These are phyloP conservation scores for Campylomormyrus tamandua DNA, from an alignment of 2,113 vertebrate species.

Conservation along the genomic window DNA sequence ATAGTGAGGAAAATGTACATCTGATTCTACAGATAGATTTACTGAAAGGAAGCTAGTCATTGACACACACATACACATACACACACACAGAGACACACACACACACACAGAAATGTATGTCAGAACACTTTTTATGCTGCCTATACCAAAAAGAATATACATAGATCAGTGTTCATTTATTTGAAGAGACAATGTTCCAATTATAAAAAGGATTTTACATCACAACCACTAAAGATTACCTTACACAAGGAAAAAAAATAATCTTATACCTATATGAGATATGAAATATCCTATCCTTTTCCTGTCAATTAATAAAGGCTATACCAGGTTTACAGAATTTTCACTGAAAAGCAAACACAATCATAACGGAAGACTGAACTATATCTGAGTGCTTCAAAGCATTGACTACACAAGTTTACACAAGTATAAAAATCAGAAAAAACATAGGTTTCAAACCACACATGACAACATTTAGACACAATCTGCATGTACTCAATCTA, in stretches of 20 bases:
- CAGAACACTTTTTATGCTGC: not conserved
- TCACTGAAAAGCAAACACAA: not conserved
- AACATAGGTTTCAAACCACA: not conserved
- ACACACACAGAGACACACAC: not conserved
- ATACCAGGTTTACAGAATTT: not conserved
- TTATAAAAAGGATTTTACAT: not conserved
- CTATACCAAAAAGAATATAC: not conserved
- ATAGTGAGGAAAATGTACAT: constrained; percentile 53
- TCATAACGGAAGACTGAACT: not conserved
- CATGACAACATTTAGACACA: not conserved
- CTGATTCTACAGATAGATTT: constrained; percentile 53
- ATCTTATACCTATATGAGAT: not conserved
- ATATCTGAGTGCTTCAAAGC: not conserved
- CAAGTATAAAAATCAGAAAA: not conserved
- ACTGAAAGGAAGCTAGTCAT: constrained; percentile 46
- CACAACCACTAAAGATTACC: not conserved
- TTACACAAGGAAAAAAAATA: not conserved
- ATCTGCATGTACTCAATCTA: not conserved
- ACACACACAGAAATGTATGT: not conserved
- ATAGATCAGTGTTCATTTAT: not conserved
- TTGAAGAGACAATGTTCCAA: not conserved
- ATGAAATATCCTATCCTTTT: not conserved
- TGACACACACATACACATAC: not conserved
- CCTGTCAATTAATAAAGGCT: not conserved
- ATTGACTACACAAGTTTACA: not conserved